Conservation (phyloP, 92 coral and sea anemone genomes). For the Scolanthus callimorphus region DNA sequence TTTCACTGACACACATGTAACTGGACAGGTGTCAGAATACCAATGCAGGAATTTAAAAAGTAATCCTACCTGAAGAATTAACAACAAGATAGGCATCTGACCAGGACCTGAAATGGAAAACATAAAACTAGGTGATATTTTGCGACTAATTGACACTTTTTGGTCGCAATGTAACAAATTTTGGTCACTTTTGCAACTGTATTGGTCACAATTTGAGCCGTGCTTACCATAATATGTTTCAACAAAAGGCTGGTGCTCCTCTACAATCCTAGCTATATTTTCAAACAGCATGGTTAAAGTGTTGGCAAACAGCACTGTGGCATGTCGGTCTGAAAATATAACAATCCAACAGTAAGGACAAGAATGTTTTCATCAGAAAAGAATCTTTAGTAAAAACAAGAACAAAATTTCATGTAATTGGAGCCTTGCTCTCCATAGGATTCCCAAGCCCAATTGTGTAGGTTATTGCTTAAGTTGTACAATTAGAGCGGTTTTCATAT, state of each 20-base stretch:
- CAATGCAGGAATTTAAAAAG: neutral
- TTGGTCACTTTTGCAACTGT: too few species aligned
- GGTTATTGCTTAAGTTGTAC: too few species aligned
- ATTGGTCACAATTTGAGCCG: neutral
- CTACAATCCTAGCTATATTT: conserved; percentile 91
- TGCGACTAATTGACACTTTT: too few species aligned
- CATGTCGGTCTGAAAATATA: conserved; percentile 78
- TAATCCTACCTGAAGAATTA: conserved; percentile 71
- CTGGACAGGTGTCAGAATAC: too few species aligned
- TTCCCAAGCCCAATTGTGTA: too few species aligned
- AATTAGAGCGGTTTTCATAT: too few species aligned
- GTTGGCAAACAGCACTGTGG: conserved; percentile 96
- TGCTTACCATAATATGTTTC: conserved; percentile 94
- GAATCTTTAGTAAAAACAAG: neutral
- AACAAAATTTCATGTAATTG: neutral
- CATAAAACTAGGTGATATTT: neutral
- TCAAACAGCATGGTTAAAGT: conserved; percentile 89
- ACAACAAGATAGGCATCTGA: conserved; percentile 64
- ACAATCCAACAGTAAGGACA: neutral
- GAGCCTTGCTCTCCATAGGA: too few species aligned
- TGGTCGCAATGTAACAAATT: too few species aligned
- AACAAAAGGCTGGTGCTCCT: conserved; percentile 95
- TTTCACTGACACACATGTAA: too few species aligned
- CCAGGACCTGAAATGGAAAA: conserved; percentile 75
- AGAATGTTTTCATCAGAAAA: neutral